Evolutionary conservation across 2,113 vertebrate species (phyloP).

Genomic region (Anolis carolinensis): DNA sequence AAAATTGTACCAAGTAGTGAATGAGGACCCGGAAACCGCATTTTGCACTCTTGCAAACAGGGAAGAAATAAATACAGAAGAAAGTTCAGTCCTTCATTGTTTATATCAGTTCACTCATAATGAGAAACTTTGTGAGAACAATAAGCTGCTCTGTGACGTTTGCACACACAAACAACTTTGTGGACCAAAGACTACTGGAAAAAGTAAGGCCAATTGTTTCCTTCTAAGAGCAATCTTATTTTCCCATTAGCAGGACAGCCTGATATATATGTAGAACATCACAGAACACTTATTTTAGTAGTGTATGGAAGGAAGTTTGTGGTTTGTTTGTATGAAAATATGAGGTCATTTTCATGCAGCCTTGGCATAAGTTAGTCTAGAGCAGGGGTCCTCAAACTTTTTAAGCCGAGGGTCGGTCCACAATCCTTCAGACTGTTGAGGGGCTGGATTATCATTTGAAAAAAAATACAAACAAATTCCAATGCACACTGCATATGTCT

Average conservation of each 20-base stretch:
- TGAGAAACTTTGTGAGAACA: constrained; percentile 87
- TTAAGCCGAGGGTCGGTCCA: too few relatives aligned
- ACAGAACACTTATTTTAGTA: not conserved
- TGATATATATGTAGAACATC: not conserved
- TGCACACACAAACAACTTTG: constrained; percentile 80
- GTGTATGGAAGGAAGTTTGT: not conserved
- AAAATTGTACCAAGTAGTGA: constrained; percentile 78
- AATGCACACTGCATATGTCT: too few relatives aligned
- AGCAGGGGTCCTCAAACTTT: too few relatives aligned
- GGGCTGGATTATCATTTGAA: too few relatives aligned
- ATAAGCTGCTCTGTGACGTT: constrained; percentile 90
- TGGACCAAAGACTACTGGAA: constrained; percentile 70
- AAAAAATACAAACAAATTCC: too few relatives aligned
- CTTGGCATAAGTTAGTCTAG: not conserved
- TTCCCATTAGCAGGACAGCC: not conserved
- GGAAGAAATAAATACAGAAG: constrained; percentile 75
- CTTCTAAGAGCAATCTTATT: not conserved
- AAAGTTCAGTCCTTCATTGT: constrained; percentile 86
- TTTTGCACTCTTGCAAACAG: constrained; percentile 86
- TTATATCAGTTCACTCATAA: constrained; percentile 92
- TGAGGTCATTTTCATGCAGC: not conserved
- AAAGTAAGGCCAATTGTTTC: constrained; percentile 70
- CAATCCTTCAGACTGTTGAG: too few relatives aligned
- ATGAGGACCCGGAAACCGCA: constrained; percentile 85
- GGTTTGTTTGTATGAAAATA: not conserved